Base-by-base conservation (phyloP, 1,140 invertebrate genomes). In the Hydropsyche tenuis region DNA sequence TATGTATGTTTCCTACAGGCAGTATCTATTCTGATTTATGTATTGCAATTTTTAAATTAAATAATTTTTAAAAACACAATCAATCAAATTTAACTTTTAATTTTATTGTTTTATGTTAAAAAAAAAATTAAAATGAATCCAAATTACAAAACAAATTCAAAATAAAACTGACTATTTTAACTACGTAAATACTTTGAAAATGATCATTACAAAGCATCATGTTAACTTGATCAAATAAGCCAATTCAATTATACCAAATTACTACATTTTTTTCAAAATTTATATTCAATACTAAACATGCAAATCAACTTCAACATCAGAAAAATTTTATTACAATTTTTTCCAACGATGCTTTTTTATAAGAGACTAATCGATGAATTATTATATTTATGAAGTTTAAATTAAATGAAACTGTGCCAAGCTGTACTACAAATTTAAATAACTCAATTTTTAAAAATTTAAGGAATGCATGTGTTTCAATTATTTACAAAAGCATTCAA, bases 401-500 rank as follows among this genome's bases (percentile, higher is more conserved):
- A 16, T 53, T n/a, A 37, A 60, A 60, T 25, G 9, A 25, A 60
- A 12, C 30, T 60, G 56, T 25, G 56, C 56, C 56, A 60, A 60
- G 56, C 56, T 60, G 20, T 60, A 25, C 56, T 60, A 60, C 20
- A 7, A 25, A 25, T 37, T 37, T 37, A 37, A 37, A 37, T 9
- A 37, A 37, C 3, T 37, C 30, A 37, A 37, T 9, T n/a, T n/a
- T n/a, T n/a, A n/a, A n/a, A n/a, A n/a, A 37, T 37, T 3, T 37
- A 37, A 37, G 30, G 9, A 37, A 37, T 37, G 30, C 30, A 37
- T 37, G 30, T 37, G 30, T 37, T 37, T 37, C 30, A 37, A 37
- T 37, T 37, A 9, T 62, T 12, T 65, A 43, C 27, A 37, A 25
- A 70, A 48, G 68, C 68, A 60, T 48, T 48, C 51, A 6, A 42